Conservation (phyloP, 2,797 vertebrate species). For the Acipenser oxyrinchus region DNA sequence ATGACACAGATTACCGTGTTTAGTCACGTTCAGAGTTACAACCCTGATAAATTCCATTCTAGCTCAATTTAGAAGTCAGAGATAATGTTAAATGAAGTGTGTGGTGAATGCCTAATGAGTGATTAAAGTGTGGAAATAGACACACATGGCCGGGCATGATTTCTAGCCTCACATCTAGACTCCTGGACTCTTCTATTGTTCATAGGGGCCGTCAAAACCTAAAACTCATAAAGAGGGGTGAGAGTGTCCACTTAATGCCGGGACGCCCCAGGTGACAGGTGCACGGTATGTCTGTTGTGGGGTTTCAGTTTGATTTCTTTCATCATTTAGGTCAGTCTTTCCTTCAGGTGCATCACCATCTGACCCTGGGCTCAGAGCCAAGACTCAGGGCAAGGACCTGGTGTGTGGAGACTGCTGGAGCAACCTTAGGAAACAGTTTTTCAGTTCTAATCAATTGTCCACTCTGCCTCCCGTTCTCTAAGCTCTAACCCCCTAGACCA, state of each 20-base stretch:
- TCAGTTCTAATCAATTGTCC: no score
- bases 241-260: no score
- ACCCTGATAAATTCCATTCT: conserved; percentile 50
- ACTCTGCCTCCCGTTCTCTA: no score
- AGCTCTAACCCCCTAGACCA: no score
- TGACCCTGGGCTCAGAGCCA: conserved; percentile 54
- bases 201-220: no score
- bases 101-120: conserved; percentile 50
- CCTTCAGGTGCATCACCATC: conserved; percentile 61
- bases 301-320: conserved; percentile 23
- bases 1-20: conserved; percentile 35
- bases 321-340: conserved; percentile 61
- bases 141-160: conserved; percentile 32
- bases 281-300: not conserved
- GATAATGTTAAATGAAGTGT: conserved; percentile 57
- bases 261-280: not conserved
- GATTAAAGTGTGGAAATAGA: conserved; percentile 45
- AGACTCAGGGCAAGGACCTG: conserved; percentile 41
- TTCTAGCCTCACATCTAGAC: not conserved
- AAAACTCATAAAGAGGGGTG: no score
- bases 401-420: conserved; percentile 34
- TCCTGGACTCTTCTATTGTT: no score
- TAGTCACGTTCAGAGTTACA: conserved; percentile 44
- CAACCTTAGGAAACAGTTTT: not conserved
- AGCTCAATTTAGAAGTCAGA: conserved; percentile 31